Base-by-base conservation (phyloP, 2,797 vertebrate genomes). In the Poeciliopsis paucimaculata region DNA sequence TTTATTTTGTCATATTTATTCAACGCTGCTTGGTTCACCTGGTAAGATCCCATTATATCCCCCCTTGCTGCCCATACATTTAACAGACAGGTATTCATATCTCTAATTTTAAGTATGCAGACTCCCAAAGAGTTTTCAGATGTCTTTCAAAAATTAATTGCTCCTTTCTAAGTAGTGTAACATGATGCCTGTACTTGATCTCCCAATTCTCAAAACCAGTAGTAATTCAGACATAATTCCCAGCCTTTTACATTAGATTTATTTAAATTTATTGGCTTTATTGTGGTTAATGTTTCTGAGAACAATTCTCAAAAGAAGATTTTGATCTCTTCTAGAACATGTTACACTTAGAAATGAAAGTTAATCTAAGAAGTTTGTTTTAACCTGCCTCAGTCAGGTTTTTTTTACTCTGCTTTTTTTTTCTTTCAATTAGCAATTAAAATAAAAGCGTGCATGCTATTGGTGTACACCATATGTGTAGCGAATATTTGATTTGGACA, bases 401-500 rank as follows among this genome's bases (percentile, higher is more conserved):
- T 34, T 41, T 34, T 45, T 26, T n/a, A 3, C 12, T 53, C 16
- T 2, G 28, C n/a, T n/a, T 31, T 39, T n/a, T 46, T 4, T 41
- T 60, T 74, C 47, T 70, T 75, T 47, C 39, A 73, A 77, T 75
- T 71, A 64, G 51, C 18, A 39, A 26, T 78, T 57, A 13, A 53
- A 53, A 53, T 53, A 3, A 53, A 53, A 12, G 45, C 79, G 57
- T 80, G 82, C 78, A 34, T 5, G 57, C 78, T 76, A 60, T 89
- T 86, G 87, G 87, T 90, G 82, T 82, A 73, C 84, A 74, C 90
- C 90, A 91, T 92, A 90, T 89, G 92, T 84, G 89, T 80, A 36
- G 81, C 8, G 84, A 77, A 89, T 84, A 83, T 88, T 91, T 90
- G 90, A 88, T 91, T 89, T 13, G 45, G 82, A 81, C 82, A 0